Evolutionary conservation across 2,113 vertebrate genomes (phyloP).

Genomic region (Erinaceus europaeus): DNA sequence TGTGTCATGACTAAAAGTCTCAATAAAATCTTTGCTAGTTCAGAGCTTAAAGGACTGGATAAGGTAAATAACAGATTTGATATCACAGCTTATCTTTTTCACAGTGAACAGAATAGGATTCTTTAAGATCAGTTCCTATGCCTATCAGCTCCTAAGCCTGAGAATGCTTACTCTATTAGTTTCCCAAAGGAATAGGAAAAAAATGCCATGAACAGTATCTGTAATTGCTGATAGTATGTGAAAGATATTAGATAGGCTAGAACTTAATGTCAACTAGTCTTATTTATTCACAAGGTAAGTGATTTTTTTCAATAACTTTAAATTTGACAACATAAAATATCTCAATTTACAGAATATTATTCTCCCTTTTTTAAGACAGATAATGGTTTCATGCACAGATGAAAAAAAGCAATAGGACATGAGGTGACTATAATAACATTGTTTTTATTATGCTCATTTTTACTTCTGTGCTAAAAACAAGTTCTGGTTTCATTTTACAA

Average conservation of each 20-base stretch:
- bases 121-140: constrained; percentile 4
- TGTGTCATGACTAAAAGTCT: constrained; percentile 19
- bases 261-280: background rate
- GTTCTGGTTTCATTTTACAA: background rate
- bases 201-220: background rate
- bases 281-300: constrained; percentile 27
- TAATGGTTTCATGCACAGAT: background rate
- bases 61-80: constrained; percentile 11
- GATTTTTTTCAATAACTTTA: constrained; percentile 26
- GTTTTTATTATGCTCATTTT: constrained; percentile 9
- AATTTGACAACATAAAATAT: background rate
- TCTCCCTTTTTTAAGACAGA: background rate
- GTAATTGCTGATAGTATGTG: background rate
- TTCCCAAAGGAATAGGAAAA: constrained; percentile 47
- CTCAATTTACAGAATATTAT: background rate
- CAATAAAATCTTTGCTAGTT: constrained; percentile 3
- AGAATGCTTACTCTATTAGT: constrained; percentile 18
- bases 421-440: background rate
- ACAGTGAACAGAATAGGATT: background rate
- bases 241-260: background rate
- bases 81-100: constrained; percentile 51
- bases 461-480: constrained; percentile 16
- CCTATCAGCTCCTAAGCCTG: constrained; percentile 24
- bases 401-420: background rate
- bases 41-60: constrained; percentile 30